Conservation (phyloP, 2,797 vertebrate genomes). For the Molossus molossus region DNA sequence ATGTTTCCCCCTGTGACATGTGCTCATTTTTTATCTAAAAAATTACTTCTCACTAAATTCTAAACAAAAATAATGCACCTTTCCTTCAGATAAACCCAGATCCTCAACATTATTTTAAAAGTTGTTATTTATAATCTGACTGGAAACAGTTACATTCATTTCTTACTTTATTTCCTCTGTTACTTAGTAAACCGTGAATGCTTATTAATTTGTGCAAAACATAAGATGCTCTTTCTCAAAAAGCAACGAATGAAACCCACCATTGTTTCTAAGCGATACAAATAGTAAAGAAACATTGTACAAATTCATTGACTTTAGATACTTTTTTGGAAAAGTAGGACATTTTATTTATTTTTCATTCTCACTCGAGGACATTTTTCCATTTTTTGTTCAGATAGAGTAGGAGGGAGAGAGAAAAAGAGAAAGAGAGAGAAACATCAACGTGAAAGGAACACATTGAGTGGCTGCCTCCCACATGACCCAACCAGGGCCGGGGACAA, state of each 20-base stretch:
- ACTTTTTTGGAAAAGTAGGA: neutral
- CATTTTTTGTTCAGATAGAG: too few relatives aligned
- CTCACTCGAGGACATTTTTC: too few relatives aligned
- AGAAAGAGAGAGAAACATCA: too few relatives aligned
- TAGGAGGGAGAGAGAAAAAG: too few relatives aligned
- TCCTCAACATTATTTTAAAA: neutral
- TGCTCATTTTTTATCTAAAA: constrained; percentile 28
- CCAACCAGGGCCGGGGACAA: too few relatives aligned
- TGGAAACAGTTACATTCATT: constrained; percentile 26
- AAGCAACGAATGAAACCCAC: neutral
- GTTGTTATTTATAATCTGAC: constrained; percentile 40
- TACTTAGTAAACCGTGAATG: neutral
- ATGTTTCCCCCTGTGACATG: neutral
- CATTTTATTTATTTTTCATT: too few relatives aligned
- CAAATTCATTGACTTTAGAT: neutral
- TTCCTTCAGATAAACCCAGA: neutral
- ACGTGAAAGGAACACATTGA: too few relatives aligned
- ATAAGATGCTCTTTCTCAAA: neutral
- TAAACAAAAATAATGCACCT: neutral
- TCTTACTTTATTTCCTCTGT: constrained; percentile 30
- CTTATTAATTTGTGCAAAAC: constrained; percentile 3
- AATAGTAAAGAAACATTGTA: neutral
- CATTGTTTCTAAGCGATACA: neutral
- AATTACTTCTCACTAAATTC: constrained; percentile 4
- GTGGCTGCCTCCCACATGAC: too few relatives aligned